Evolutionary conservation across 2,797 vertebrate genomes (phyloP), one percentile per base, ranked within the genome.

Genomic region (Phyllotis vaccarum): DNA sequence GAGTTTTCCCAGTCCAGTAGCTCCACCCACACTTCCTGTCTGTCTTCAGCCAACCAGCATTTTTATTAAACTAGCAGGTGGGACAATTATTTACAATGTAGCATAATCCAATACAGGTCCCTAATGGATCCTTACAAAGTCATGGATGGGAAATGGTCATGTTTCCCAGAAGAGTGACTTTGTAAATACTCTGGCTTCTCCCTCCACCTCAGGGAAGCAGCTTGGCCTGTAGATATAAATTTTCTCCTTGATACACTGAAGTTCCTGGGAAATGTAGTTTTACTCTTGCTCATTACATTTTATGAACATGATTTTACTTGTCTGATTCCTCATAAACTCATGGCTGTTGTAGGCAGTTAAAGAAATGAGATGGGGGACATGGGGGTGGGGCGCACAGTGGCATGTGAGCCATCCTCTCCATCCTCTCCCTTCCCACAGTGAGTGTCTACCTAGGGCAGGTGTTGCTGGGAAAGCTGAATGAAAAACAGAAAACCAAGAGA

Each of bases 261-360:
- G 46, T 10, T 24, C 49, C 52, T 91, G 46, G 58, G 80, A 86
- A 92, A 43, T 80, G 46, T 83, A n/a, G 6, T 86, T 88, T 95
- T 80, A 80, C 62, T 79, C 46, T 74, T 79, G 37, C 37, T 92
- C 19, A 64, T 54, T 79, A 80, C 29, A 10, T 56, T 86, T 89
- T 86, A 60, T 60, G 90, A 66, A 93, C 49, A 81, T 76, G 83
- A 86, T 76, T 90, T 83, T 68, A 56, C 86, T 52, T 27, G 22
- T 87, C 52, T 60, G n/a, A 66, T 80, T 2, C 27, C 8, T 91
- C 3, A 22, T 86, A 92, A 89, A 92, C 70, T 60, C 78, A 49
- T 27, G 24, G 49, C 49, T 70, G 11, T 83, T 86, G 92, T 0
- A 14, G 54, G 27, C 58, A 31, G 14, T 8, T 81, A 24, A 9